These are phyloP conservation scores for Aphelocoma californica DNA, from an alignment of 2,797 vertebrate genomes.

Conservation along the genomic window DNA sequence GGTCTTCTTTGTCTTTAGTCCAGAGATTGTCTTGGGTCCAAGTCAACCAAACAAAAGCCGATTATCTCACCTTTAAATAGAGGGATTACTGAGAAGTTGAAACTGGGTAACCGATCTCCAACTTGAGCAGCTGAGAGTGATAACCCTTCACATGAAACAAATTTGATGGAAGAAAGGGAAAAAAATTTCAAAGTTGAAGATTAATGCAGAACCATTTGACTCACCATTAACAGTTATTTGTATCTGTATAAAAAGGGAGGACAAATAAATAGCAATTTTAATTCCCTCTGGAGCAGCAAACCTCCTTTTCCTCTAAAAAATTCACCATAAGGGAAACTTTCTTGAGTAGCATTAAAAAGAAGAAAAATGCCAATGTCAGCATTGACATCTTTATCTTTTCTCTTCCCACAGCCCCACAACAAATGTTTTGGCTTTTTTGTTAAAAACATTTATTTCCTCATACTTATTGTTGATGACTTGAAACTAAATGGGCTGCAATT, in stretches of 20 bases:
- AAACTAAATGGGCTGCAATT: background rate
- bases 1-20: slow-evolving; percentile 59
- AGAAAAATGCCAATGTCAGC: background rate
- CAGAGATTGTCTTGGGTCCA: slow-evolving; percentile 72
- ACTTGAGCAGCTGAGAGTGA: background rate
- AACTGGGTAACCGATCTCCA: background rate
- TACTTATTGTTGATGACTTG: background rate
- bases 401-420: background rate
- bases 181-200: background rate
- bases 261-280: background rate
- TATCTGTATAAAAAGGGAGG: background rate
- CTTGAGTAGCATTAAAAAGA: background rate
- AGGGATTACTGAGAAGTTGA: slow-evolving; percentile 45
- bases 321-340: background rate
- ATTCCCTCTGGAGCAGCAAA: background rate
- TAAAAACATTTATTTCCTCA: background rate
- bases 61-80: slow-evolving; percentile 77
- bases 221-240: background rate
- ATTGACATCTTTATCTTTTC: background rate
- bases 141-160: slow-evolving; percentile 13
- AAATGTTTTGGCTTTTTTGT: background rate
- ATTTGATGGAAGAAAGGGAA: background rate
- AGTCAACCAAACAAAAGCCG: slow-evolving; percentile 69
- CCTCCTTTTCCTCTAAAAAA: background rate
- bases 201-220: background rate